Evolutionary conservation across 2,113 vertebrate genomes (phyloP), one percentile per base, ranked within the genome.

Genomic region (Bagarius yarrelli): DNA sequence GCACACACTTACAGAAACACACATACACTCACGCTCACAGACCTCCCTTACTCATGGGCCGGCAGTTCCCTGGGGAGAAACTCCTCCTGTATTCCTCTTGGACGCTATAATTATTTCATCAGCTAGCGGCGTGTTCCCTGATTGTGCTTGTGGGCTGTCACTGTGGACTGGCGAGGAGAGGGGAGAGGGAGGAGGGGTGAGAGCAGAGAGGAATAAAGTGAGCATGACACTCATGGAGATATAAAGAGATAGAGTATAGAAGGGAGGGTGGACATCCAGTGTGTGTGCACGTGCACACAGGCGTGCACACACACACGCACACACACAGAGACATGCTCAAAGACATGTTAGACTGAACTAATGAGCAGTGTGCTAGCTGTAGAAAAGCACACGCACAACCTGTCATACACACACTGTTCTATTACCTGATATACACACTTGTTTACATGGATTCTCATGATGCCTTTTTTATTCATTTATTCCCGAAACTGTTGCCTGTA

Each of bases 21-120:
- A 53, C 67, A 25, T 47, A 77, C 79, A 67, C 79, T 8, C 75
- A 59, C 80, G 82, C 67, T 15, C 86, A 82, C 59, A 80, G 25
- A 76, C 85, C 81, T 83, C 76, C 67, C 50, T 69, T 64, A 73
- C 81, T 73, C 47, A 71, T 32, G 81, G 77, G 52, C 83, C 77
- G 86, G 85, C 88, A 83, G 88, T 83, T 92, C 92, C 91, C 93
- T 5, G 36, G 89, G 88, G 93, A 92, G 86, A 82, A 30, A 83
- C 88, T 84, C 88, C 87, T 91, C 87, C 89, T 89, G 89, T 89
- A 88, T 89, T 87, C 89, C 85, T 79, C 89, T 88, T 90, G 93
- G 91, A 93, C 92, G 90, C 91, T 94, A 92, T 95, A 95, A 96
- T 96, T 95, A 95, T 94, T 96, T 94, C 90, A 94, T 95, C 93